Conservation (phyloP, 53 echinoderm and acorn worm genomes). For the Astropecten irregularis region DNA sequence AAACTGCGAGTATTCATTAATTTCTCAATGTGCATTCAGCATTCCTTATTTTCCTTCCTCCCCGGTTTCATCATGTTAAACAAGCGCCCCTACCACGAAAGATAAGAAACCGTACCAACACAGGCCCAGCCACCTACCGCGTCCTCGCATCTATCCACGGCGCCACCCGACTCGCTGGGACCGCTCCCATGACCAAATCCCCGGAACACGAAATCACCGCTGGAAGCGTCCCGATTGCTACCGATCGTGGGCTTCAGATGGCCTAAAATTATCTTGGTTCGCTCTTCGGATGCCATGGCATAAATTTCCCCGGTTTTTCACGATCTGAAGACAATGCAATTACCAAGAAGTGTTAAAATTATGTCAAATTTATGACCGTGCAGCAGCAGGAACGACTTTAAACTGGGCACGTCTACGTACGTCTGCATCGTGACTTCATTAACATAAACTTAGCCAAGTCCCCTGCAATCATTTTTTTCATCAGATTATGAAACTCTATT, state of each 20-base stretch:
- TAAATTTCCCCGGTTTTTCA: not conserved
- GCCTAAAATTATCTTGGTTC: constrained; percentile 34
- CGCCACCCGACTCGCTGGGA: not conserved
- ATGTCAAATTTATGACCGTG: not conserved
- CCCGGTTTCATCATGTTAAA: too few relatives aligned
- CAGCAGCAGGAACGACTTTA: not conserved
- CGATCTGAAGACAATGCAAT: not conserved
- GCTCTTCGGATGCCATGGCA: constrained; percentile 31
- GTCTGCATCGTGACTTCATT: not conserved
- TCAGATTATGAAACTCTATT: too few relatives aligned
- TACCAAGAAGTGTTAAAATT: not conserved
- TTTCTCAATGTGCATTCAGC: too few relatives aligned
- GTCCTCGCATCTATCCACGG: constrained; percentile 21
- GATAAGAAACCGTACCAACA: too few relatives aligned
- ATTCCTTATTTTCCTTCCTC: too few relatives aligned
- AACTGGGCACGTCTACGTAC: not conserved
- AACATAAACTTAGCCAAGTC: not conserved
- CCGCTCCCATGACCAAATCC: not conserved
- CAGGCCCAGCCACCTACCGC: constrained; percentile 24
- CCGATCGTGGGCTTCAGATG: constrained; percentile 27
- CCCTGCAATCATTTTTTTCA: not conserved
- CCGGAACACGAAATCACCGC: constrained; percentile 34
- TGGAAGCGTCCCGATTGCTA: not conserved
- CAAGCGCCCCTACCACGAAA: too few relatives aligned
- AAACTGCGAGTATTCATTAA: too few relatives aligned